These are phyloP conservation scores for Schrankia costaestrigalis DNA, from an alignment of 2,888 invertebrate species.

Conservation along the genomic window DNA sequence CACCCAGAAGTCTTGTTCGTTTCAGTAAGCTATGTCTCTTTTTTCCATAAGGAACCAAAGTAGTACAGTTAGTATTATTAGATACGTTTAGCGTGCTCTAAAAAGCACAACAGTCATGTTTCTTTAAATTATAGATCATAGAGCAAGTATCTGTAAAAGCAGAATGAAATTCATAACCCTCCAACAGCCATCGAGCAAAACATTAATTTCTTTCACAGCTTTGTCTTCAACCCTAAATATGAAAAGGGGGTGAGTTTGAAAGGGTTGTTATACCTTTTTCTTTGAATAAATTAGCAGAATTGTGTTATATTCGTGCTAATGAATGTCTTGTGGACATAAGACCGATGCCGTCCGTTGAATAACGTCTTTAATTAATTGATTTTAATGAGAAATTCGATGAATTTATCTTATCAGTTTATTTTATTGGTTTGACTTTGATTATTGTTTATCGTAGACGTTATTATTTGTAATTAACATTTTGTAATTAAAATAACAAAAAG, in stretches of 20 bases:
- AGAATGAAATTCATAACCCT: conserved; percentile 6
- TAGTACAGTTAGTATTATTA: too few relatives aligned
- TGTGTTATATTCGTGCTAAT: conserved; percentile 62
- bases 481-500: not conserved
- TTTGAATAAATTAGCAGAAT: conserved; percentile 73
- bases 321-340: conserved; percentile 60
- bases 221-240: conserved; percentile 13
- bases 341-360: conserved; percentile 35
- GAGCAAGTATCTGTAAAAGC: not conserved
- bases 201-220: conserved; percentile 15
- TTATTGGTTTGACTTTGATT: conserved; percentile 10
- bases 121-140: too few relatives aligned
- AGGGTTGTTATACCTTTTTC: conserved; percentile 53
- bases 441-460: not conserved
- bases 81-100: too few relatives aligned
- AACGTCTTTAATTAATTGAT: conserved; percentile 61
- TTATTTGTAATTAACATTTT: conserved; percentile 3
- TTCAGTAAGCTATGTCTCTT: too few relatives aligned
- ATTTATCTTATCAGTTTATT: conserved; percentile 12
- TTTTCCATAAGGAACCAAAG: too few relatives aligned
- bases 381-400: conserved; percentile 42
- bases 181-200: conserved; percentile 4
- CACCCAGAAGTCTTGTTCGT: too few relatives aligned
- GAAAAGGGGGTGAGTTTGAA: conserved; percentile 29
- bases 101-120: too few relatives aligned